phyloP scores from a whole-genome alignment of 2,113 vertebrate genomes.

The Cranoglanis bouderius region DNA sequence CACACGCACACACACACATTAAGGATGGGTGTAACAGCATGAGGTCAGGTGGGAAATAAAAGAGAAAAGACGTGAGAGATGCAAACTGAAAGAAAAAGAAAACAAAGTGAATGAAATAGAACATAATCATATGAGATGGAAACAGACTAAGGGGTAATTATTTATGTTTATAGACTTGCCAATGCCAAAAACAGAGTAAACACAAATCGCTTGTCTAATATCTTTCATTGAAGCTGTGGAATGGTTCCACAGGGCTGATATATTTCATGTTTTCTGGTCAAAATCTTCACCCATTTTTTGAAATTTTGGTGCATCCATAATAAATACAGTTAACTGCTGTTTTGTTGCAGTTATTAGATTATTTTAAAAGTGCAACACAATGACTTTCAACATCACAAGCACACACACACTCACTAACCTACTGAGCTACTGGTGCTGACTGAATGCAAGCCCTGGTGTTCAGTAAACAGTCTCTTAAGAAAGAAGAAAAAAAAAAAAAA shows the following conservation, averaged over 20 bases:
- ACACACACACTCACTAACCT: background rate
- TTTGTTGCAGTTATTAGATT: too few species aligned
- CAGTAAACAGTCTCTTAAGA: background rate
- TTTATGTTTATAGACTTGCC: too few species aligned
- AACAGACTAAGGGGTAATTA: background rate
- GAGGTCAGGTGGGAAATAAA: slow-evolving; percentile 34
- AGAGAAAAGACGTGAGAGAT: slow-evolving; percentile 28
- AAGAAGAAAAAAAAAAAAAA: background rate
- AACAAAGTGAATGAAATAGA: background rate
- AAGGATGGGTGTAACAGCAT: slow-evolving; percentile 14
- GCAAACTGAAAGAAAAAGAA: background rate
- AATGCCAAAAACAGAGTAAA: background rate
- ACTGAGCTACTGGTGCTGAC: background rate
- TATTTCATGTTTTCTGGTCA: background rate
- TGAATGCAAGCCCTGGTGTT: background rate
- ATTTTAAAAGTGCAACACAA: too few species aligned
- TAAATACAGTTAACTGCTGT: too few species aligned
- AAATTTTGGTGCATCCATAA: background rate
- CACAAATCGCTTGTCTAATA: background rate
- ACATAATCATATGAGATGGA: background rate
- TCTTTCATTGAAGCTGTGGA: background rate
- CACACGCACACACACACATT: background rate
- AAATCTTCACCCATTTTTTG: background rate
- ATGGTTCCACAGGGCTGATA: too few species aligned
- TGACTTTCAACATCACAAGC: background rate